Base-by-base conservation (phyloP, 2,113 vertebrate species). In the Podarcis cretensis region DNA sequence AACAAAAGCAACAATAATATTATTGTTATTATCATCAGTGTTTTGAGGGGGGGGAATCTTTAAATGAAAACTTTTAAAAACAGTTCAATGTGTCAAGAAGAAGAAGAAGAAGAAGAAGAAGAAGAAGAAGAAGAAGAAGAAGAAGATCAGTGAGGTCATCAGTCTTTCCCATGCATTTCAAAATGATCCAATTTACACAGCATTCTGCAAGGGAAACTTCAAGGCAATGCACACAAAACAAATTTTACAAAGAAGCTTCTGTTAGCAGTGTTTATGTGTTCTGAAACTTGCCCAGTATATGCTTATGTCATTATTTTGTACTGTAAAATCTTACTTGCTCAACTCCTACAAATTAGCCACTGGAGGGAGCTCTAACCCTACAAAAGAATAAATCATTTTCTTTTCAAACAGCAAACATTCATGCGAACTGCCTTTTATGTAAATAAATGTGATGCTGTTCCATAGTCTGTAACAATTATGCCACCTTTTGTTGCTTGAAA, bases 351-450 rank as follows among this genome's bases (percentile, higher is more conserved):
- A 76, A 81, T 75, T 90, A 85, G 68, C 96, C 97, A 96, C 95
- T 87, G 5, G 73, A 95, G 83, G 96, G 97, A 93, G 96, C 95
- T 96, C 95, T 96, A 97, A 97, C 85, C 74, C 69, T 94, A 79
- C 68, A 95, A 94, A 95, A 96, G 77, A 90, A 90, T 66, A 69
- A 84, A 90, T 77, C 0, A 25, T 54, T 66, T 85, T 68, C 0
- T 74, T 59, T 21, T 6, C 10, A 40, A 77, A 7, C 1, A 65
- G 5, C 2, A 89, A 5, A 7, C 65, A 37, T 0, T 3, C 5
- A 2, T 2, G n/a, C 5, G 12, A 40, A 40, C 0, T 85, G 0
- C 0, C 8, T 66, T 91, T 90, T 90, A 63, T 54, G 25, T 10
- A 43, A 21, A 90, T 0, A 3, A 88, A 30, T 21, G 0, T 65